phyloP scores from a whole-genome alignment of 2,888 invertebrate species.

The Sussaba pulchella region DNA sequence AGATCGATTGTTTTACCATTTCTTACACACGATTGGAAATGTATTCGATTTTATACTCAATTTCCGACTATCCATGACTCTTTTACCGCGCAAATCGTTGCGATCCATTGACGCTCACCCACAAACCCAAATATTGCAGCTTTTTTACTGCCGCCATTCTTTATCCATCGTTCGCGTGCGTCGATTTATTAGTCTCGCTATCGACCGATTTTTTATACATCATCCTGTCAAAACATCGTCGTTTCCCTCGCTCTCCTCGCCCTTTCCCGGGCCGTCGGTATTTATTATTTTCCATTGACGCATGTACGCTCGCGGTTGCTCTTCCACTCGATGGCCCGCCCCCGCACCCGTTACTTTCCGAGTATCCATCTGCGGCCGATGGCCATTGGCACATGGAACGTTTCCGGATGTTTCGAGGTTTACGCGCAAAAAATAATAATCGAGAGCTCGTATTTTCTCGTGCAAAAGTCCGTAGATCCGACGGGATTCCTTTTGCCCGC shows the following conservation, averaged over 20 bases:
- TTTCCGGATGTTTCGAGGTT: not conserved
- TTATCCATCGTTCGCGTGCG: not conserved
- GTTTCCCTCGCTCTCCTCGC: not conserved
- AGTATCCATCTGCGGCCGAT: conserved; percentile 23
- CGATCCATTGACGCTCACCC: no score
- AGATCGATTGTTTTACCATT: no score
- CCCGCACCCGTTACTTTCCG: not conserved
- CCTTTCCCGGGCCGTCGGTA: not conserved
- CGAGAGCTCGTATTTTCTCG: conserved; percentile 14
- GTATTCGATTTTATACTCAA: no score
- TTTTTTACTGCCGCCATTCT: conserved; percentile 29
- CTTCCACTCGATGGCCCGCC: conserved; percentile 12
- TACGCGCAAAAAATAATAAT: conserved; percentile 16
- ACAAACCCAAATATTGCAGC: conserved; percentile 25
- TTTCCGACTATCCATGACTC: no score
- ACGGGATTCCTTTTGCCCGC: not conserved
- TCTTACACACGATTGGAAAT: no score
- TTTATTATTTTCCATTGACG: conserved; percentile 34
- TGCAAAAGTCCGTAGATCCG: not conserved
- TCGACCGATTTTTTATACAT: conserved; percentile 23
- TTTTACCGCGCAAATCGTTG: no score
- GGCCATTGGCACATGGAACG: conserved; percentile 2
- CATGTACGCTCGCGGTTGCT: not conserved
- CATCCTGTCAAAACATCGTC: conserved; percentile 6
- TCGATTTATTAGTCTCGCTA: conserved; percentile 44